Evolutionary conservation across 1,140 invertebrate genomes (phyloP), one percentile per base, ranked within the genome.

Genomic region (Alviniconcha marisindica): DNA sequence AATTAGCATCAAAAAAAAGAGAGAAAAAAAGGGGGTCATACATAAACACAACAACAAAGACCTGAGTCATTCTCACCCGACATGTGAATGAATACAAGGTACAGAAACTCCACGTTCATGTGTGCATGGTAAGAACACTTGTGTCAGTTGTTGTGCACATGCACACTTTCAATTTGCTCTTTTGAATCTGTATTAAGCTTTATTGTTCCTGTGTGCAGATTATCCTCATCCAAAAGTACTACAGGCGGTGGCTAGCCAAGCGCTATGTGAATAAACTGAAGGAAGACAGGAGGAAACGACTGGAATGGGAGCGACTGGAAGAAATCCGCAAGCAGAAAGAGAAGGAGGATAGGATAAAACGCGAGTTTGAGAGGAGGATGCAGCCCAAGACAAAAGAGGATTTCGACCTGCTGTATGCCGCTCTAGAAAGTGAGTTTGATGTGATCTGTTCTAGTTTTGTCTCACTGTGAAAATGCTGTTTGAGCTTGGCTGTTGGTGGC

Each of bases 301-400:
- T 90, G 36, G 90, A 93, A 76, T 93, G 91, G 90, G 92, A 93
- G 84, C 88, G 88, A 81, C 79, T 87, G 54, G 90, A 93, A 85
- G 90, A 91, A 81, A 82, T 91, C 2, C 86, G 89, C 74, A 92
- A 92, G 78, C 87, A 89, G 85, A 91, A 92, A 85, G 93, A 94
- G 83, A 93, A 93, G 83, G 92, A 93, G 81, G 89, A 91, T 36
- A 88, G 91, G 82, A 91, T 93, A 48, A 91, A 91, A 84, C 86
- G 85, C 85, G 92, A 93, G 84, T 92, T 92, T 88, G 90, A 92
- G 74, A 84, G 93, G 78, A 88, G 93, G 66, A 92, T 93, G 88
- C 91, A 93, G 85, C 93, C 93, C 36, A 93, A 92, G 82, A 89
- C 92, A 54, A 92, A 91, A 77, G 91, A 93, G 85, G 93, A 94